phyloP scores from a whole-genome alignment of 1,140 invertebrate species.

The Colletes gigas region DNA sequence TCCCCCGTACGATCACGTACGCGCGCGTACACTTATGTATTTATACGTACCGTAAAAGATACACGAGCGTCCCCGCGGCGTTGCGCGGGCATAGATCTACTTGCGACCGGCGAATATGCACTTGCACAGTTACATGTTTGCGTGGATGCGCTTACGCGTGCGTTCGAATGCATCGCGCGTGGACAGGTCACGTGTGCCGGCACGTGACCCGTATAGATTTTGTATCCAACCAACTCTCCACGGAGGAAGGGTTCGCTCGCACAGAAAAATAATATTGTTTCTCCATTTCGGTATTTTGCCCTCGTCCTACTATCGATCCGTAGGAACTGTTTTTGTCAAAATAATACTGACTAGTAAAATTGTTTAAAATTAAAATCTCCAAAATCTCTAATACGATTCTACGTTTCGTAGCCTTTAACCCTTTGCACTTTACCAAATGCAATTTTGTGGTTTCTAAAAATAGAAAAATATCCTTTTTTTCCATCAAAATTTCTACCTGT shows the following conservation, averaged over 20 bases:
- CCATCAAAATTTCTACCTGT: no score
- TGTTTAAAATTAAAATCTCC: no score
- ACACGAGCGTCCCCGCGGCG: slow-evolving; percentile 27
- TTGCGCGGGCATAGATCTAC: slow-evolving; percentile 26
- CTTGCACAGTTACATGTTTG: slow-evolving; percentile 42
- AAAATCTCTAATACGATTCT: no score
- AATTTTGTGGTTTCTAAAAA: no score
- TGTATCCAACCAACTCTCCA: slow-evolving; percentile 40
- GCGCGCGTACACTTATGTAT: not conserved
- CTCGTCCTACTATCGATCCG: not conserved
- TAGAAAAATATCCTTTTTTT: no score
- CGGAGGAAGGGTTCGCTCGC: slow-evolving; percentile 60
- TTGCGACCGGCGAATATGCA: slow-evolving; percentile 8
- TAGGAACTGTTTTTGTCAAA: not conserved
- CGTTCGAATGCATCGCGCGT: slow-evolving; percentile 36
- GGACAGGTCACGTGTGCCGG: slow-evolving; percentile 67
- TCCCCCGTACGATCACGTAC: slow-evolving; percentile 25
- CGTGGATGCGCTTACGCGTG: slow-evolving; percentile 44
- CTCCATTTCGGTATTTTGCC: slow-evolving; percentile 54
- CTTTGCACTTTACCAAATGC: no score
- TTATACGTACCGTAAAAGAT: slow-evolving; percentile 32
- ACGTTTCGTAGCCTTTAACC: no score
- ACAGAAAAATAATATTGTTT: slow-evolving; percentile 69
- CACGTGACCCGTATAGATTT: slow-evolving; percentile 65
- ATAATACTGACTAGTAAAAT: no score